Evolutionary conservation across 1,140 invertebrate species (phyloP), one percentile per base, ranked within the genome.

Genomic region (Daktulosphaira vitifoliae): DNA sequence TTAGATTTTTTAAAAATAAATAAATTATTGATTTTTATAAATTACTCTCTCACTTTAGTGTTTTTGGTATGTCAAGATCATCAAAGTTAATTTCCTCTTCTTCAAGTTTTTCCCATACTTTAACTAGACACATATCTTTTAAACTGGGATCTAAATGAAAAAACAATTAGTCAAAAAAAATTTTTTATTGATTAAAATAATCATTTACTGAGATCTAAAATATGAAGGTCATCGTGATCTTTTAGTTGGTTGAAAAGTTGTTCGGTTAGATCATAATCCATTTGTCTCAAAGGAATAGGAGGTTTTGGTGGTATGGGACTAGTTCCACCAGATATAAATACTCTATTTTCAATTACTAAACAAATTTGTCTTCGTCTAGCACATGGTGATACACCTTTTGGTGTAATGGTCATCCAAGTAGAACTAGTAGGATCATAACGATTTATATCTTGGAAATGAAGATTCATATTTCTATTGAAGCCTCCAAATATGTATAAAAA

Each of bases 401-500:
- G 76, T 67, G 81, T 78, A 1, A 90, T 72, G 22, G 11, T 22
- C 65, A 78, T 79, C 87, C 88, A 90, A 13, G 73, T 68, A 69
- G 81, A 82, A 18, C 74, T 77, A 54, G 74, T 74, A 70, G 83
- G 78, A 75, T 82, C 78, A 76, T 85, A 92, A 71, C 81, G 80
- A 71, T 85, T 82, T 37, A 93, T 74, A 77, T 94, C 89, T 76
- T 89, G 87, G 71, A 83, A 93, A 75, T 95, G 92, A 53, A 79
- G 75, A 68, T 86, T 81, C 37, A 76, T 71, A 16, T 83, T 75
- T 5, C 87, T 86, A 76, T 92, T 89, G 72, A 86, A 93, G 9
- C 91, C 91, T 38, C 91, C 91, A 78, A 94, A 93, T 49, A 94
- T 82, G 71, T 89, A 92, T 73, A 94, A 81, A 68, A 82, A 77